Evolutionary conservation across 1,140 invertebrate genomes (phyloP).

Genomic region (Hylyphantes graminicola): DNA sequence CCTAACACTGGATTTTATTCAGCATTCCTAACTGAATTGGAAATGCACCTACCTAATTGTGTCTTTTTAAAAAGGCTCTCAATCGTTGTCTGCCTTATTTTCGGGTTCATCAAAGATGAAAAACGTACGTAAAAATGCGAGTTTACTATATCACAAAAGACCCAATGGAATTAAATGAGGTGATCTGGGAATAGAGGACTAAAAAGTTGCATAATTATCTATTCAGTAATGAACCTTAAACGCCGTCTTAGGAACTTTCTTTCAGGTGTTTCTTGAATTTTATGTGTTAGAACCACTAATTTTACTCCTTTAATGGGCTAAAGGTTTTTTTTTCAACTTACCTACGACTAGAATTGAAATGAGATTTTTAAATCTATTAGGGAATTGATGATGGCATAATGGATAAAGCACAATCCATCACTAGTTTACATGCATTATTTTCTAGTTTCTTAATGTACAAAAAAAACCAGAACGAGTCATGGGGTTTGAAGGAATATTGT

Average conservation of each 20-base stretch:
- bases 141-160: conserved; percentile 45
- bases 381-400: conserved; percentile 13
- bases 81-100: conserved; percentile 43
- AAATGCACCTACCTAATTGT: conserved; percentile 30
- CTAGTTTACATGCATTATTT: too few relatives aligned
- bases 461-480: too few relatives aligned
- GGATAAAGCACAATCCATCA: background rate
- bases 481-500: too few relatives aligned
- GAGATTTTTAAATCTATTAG: conserved; percentile 32
- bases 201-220: conserved; percentile 48
- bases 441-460: too few relatives aligned
- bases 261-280: conserved; percentile 26
- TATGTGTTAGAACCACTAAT: conserved; percentile 19
- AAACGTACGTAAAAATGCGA: conserved; percentile 36
- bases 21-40: conserved; percentile 22
- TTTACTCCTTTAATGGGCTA: conserved; percentile 22
- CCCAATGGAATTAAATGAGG: conserved; percentile 33
- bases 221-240: conserved; percentile 43
- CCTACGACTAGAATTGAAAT: conserved; percentile 12
- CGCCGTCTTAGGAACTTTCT: conserved; percentile 18
- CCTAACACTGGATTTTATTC: conserved; percentile 39
- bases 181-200: conserved; percentile 33
- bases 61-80: conserved; percentile 44
- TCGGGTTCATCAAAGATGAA: conserved; percentile 19
- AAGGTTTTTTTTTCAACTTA: conserved; percentile 1